These are phyloP conservation scores for Lepidurus couesii DNA, from an alignment of 1,140 invertebrate genomes.

Conservation along the genomic window DNA sequence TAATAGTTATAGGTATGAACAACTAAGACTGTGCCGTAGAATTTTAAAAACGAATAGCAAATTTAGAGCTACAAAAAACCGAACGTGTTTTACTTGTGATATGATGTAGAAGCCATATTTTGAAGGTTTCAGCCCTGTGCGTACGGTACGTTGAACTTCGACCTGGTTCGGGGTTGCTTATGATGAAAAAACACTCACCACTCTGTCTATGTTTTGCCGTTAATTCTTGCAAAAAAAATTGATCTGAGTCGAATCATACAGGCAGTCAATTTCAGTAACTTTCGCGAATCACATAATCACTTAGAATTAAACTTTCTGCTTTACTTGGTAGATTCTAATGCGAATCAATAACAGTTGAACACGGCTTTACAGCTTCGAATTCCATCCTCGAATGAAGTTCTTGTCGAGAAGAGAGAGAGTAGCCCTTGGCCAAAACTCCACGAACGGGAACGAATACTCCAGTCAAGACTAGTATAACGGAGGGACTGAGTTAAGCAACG, in stretches of 20 bases:
- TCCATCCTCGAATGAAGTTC: background rate
- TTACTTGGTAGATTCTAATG: background rate
- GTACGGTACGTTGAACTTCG: background rate
- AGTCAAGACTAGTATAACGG: too few relatives aligned
- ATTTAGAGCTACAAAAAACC: too few relatives aligned
- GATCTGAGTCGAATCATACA: background rate
- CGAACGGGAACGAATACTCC: background rate
- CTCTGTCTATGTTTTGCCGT: background rate
- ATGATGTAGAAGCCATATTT: background rate
- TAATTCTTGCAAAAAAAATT: background rate
- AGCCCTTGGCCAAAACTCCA: background rate
- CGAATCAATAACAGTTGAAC: background rate
- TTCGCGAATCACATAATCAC: background rate
- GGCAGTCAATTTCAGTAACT: background rate
- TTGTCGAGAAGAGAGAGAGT: background rate
- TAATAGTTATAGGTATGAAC: background rate
- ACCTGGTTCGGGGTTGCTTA: background rate
- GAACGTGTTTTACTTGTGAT: conserved; percentile 18
- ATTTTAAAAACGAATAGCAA: too few relatives aligned
- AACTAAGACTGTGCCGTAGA: too few relatives aligned
- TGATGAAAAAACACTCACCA: background rate
- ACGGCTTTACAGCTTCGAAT: background rate
- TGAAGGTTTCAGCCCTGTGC: background rate
- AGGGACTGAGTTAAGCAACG: too few relatives aligned
- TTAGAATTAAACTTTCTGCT: background rate